Percentiles rank a stretch among this genome's conserved stretches.
Evolutionary conservation across 2,888 invertebrate species (phyloP).

Genomic region (Orthosia incerta): DNA sequence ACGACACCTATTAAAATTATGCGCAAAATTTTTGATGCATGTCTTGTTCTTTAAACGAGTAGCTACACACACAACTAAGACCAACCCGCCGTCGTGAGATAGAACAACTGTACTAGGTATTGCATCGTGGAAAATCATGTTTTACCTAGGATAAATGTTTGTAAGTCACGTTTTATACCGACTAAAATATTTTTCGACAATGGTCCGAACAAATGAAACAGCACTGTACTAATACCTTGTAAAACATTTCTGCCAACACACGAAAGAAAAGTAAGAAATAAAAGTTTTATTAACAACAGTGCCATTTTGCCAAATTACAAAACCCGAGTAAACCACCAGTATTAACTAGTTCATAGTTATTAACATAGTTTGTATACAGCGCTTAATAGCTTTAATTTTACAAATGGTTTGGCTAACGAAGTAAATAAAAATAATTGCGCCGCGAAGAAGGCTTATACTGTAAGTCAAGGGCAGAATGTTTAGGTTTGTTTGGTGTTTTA

Average conservation of each 20-base stretch:
- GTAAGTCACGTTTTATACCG: too few species aligned
- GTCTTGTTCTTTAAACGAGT: too few species aligned
- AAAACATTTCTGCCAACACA: background rate
- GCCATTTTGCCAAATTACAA: constrained; percentile 19
- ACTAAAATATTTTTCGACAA: too few species aligned
- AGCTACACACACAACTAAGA: too few species aligned
- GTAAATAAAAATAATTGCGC: constrained; percentile 17
- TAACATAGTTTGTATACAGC: constrained; percentile 18
- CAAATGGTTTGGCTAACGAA: constrained; percentile 28
- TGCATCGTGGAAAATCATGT: too few species aligned
- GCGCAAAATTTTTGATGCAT: too few species aligned
- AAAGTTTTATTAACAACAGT: constrained; percentile 12
- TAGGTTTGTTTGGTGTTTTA: background rate
- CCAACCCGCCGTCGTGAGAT: too few species aligned
- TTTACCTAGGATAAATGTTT: too few species aligned
- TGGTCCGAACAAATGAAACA: too few species aligned
- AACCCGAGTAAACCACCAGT: constrained; percentile 1
- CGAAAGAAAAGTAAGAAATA: constrained; percentile 1
- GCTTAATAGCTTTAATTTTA: constrained; percentile 38
- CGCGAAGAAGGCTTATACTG: background rate
- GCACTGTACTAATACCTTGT: too few species aligned
- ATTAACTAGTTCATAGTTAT: constrained; percentile 18
- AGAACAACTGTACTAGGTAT: too few species aligned
- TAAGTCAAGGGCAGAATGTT: background rate
- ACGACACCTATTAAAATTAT: too few species aligned